Evolutionary conservation across 1,140 invertebrate genomes (phyloP).

Genomic region (Aphaenogaster rudis): DNA sequence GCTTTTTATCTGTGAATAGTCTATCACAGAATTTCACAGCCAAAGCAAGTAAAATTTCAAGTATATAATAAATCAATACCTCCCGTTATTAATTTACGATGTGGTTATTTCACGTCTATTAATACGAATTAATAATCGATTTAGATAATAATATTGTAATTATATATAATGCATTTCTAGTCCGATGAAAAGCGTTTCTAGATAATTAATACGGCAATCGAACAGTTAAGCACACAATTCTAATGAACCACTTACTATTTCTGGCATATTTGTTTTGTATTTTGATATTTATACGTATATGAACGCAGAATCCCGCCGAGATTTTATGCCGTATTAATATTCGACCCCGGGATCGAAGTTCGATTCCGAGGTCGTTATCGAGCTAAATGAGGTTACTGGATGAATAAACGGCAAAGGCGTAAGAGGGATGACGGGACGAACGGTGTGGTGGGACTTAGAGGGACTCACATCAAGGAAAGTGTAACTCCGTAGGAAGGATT

Average conservation of each 20-base stretch:
- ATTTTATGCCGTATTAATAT: slow-evolving; percentile 18
- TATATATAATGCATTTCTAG: neutral
- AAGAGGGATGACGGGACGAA: slow-evolving; percentile 21
- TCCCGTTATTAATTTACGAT: neutral
- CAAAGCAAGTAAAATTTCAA: neutral
- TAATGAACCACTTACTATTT: neutral
- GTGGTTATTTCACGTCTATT: neutral
- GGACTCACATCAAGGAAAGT: slow-evolving; percentile 44
- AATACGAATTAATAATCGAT: neutral
- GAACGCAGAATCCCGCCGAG: neutral
- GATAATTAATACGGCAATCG: neutral
- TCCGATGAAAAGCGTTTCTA: neutral
- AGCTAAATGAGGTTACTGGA: slow-evolving; percentile 41
- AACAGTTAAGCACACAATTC: neutral
- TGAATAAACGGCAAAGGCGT: slow-evolving; percentile 40
- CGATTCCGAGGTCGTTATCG: neutral
- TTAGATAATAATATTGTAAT: neutral
- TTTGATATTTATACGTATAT: neutral
- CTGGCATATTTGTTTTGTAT: neutral
- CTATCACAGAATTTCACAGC: neutral
- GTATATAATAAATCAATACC: neutral
- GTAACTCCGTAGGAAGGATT: slow-evolving; percentile 67
- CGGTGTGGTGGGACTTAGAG: neutral
- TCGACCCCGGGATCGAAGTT: neutral
- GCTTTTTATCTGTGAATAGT: neutral